A percentile compares a stretch with the other conserved stretches of the same genome.
Evolutionary conservation across 2,888 invertebrate genomes (phyloP).

Genomic region (Apomyelois bistriatella): DNA sequence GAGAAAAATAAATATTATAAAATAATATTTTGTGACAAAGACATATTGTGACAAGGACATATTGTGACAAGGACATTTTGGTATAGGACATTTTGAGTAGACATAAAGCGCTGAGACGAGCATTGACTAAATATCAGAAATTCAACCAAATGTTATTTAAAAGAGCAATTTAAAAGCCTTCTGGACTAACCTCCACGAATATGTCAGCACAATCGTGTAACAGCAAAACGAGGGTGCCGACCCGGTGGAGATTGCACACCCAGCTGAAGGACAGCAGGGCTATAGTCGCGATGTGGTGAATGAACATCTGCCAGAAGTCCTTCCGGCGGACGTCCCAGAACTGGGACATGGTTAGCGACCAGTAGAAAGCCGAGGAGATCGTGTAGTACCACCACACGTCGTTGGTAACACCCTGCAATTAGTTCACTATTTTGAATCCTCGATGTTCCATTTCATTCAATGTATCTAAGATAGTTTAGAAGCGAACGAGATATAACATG

Average conservation of each 20-base stretch:
- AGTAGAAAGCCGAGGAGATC: conserved; percentile 95
- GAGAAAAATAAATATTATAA: no score
- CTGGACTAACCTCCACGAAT: conserved; percentile 85
- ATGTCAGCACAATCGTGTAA: conserved; percentile 94
- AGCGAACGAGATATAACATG: no score
- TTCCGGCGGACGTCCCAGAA: conserved; percentile 94
- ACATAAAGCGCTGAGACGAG: no score
- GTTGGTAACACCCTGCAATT: conserved; percentile 84
- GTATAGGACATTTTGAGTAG: no score
- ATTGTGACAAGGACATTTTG: no score
- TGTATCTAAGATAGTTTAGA: no score
- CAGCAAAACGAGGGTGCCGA: conserved; percentile 92
- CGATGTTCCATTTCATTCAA: no score
- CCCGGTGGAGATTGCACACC: conserved; percentile 93
- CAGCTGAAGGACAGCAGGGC: conserved; percentile 93
- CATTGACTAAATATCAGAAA: not conserved
- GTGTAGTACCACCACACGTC: conserved; percentile 98
- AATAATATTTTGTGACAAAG: no score
- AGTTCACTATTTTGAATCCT: not conserved
- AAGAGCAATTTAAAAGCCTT: not conserved
- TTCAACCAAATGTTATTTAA: not conserved
- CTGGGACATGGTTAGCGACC: conserved; percentile 94
- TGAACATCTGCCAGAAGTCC: conserved; percentile 98
- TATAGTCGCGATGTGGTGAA: conserved; percentile 96
- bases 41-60: no score